Evolutionary conservation across 2,113 vertebrate species (phyloP).

Genomic region (Callocephalon fimbriatum): DNA sequence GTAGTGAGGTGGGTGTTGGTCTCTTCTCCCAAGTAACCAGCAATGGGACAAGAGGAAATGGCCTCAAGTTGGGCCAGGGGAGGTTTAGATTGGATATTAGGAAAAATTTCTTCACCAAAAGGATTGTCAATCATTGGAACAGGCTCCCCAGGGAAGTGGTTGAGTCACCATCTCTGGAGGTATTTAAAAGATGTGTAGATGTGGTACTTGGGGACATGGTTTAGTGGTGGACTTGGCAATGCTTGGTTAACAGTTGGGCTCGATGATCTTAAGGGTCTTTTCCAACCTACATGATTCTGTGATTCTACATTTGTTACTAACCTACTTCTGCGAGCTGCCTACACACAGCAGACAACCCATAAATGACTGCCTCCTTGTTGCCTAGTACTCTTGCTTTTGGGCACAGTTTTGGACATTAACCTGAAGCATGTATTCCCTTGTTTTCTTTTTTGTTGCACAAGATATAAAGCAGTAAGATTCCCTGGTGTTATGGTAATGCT

Average conservation of each 20-base stretch:
- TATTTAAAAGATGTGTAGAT: fast-evolving
- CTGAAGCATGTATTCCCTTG: not conserved
- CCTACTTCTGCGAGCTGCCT: not conserved
- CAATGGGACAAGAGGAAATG: not conserved
- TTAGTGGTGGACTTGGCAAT: not conserved
- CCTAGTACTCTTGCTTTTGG: not conserved
- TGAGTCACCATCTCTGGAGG: not conserved
- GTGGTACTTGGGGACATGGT: not conserved
- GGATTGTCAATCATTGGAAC: not conserved
- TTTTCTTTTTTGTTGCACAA: not conserved
- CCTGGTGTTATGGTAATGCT: not conserved
- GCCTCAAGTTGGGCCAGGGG: not conserved
- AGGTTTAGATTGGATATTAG: not conserved
- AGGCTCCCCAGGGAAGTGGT: not conserved
- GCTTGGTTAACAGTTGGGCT: not conserved
- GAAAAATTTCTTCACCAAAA: not conserved
- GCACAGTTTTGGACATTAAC: not conserved
- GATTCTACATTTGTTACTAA: not conserved
- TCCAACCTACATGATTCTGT: not conserved
- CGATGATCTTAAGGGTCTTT: not conserved
- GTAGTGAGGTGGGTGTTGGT: not conserved
- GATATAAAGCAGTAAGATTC: not conserved
- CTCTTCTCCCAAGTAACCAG: not conserved
- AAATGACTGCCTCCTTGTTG: not conserved
- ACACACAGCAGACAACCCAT: not conserved